These are phyloP conservation scores for Haemorhous mexicanus DNA, from an alignment of 2,113 vertebrate genomes.

Conservation along the genomic window DNA sequence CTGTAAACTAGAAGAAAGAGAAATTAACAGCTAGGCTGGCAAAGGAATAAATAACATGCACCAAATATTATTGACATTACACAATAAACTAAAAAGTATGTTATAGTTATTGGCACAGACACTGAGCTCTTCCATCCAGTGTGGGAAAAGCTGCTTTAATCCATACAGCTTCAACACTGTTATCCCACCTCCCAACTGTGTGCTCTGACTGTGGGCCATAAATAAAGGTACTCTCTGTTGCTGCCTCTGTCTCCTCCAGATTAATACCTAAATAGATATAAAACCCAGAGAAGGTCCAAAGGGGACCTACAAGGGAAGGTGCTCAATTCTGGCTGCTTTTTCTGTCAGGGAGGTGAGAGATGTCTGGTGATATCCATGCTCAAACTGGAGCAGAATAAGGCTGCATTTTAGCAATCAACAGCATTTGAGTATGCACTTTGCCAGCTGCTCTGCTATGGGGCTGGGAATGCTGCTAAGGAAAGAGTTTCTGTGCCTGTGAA, in stretches of 20 bases:
- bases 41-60: background rate
- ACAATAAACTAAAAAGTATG: background rate
- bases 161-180: background rate
- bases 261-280: background rate
- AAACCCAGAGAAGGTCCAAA: background rate
- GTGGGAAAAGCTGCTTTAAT: conserved; percentile 31
- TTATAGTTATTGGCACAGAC: background rate
- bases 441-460: background rate
- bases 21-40: background rate
- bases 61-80: background rate
- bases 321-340: background rate
- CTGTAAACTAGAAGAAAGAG: background rate
- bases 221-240: background rate
- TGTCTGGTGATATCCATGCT: background rate
- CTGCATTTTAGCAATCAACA: background rate
- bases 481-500: background rate
- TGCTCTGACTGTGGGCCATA: background rate
- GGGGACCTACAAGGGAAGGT: background rate
- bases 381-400: background rate
- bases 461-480: background rate
- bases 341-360: background rate
- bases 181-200: background rate
- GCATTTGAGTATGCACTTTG: accelerated
- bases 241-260: background rate
- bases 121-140: background rate